Evolutionary conservation across 2,797 vertebrate species (phyloP), one percentile per base, ranked within the genome.

Genomic region (Holocentrus rufus): DNA sequence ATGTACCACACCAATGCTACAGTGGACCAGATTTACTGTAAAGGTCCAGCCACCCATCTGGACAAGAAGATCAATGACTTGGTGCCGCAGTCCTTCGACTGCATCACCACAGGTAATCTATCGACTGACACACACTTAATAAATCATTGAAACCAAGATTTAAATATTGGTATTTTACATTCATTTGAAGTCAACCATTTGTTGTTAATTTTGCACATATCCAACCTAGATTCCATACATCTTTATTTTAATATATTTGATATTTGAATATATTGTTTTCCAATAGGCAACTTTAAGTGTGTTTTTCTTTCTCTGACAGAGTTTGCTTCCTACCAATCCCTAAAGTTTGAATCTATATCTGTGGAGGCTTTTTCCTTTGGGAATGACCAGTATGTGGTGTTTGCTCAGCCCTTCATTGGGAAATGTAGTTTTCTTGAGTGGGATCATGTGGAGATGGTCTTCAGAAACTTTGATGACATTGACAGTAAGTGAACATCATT

Each of bases 401-500:
- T 99, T 20, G 97, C 97, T 69, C 97, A 98, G 83, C 98, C 97
- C 79, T 97, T 98, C 90, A 96, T 93, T 0, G 97, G 97, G 86
- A 97, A 96, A 89, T 99, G 98, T 87, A 97, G 95, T 88, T 97
- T 99, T 84, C 95, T 98, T 74, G 97, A 98, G 87, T 99, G 98
- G 98, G 97, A 99, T 89, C 97, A 99, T 0, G 97, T 99, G 76
- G 97, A 98, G 90, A 97, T 96, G 94, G 95, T 96, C 77, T 99
- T 99, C 92, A 94, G 97, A 83, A 96, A 96, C 91, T 98, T 95
- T 0, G 97, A 98, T 63, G 96, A 98, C 75, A 98, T 99, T 81
- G 95, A 96, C 92, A 97, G 98, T 99, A 94, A 89, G 94, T 86
- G 27, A 25, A 58, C 13, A 6, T 31, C 1, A 17, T 30, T 66